Evolutionary conservation across 35 echinoderm and acorn worm species (phyloP), one percentile per base, ranked within the genome.

Genomic region (Holothuria glaberrima): DNA sequence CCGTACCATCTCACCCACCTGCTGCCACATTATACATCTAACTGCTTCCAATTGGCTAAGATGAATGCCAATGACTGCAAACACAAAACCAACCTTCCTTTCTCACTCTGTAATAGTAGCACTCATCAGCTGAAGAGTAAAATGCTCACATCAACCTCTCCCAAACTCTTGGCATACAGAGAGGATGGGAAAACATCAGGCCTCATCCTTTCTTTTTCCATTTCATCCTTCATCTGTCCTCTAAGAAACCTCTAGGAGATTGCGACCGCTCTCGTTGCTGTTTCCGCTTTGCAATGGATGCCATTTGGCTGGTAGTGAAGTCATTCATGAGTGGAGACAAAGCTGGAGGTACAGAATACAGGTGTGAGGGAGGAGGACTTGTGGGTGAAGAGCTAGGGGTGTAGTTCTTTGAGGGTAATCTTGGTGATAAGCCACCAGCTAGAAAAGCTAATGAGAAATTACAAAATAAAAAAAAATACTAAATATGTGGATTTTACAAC

Each of bases 301-400:
- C 94, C 48, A 96, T 82, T 52, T 96, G 94, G 19, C 45, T 79
- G 30, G 91, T 86, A 54, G 94, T 89, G 81, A 96, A 96, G 64
- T 96, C 94, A 35, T 96, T 88, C 57, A 93, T 81, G 16, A 96
- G 91, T 24, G 94, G 94, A 28, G 87, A 73, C 5, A 96, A 87
- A 4, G 94, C 94, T 6, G 94, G 83, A n/a, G 94, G 94, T 61
- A 96, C 94, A 1, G 94, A 96, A 80, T 96, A 96, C 61, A 87
- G 63, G 62, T 84, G 52, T 0, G 26, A 17, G 52, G 90, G n/a
- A 1, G 83, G 68, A 4, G 67, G 68, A 19, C 67, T 75, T 0
- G 69, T 88, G 6, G 83, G 83, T 22, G 90, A 33, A 19, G 90
- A 69, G 9, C 83, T 24, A 16, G 64, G 71, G 10, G 85, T 35